phyloP scores from a whole-genome alignment of 2,888 invertebrate species.

The Eilema sororculum region DNA sequence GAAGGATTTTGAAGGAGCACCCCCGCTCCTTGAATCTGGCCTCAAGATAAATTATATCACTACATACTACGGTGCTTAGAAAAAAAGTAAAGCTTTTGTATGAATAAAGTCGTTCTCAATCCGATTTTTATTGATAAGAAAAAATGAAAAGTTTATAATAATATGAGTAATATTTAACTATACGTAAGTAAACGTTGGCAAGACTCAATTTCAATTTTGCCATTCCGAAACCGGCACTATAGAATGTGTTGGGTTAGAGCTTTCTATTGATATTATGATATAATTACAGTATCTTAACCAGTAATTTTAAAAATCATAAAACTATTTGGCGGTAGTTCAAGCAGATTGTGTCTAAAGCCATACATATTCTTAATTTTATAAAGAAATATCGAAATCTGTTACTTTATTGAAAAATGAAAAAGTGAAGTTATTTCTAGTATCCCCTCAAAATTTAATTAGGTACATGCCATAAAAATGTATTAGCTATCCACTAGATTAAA shows the following conservation, averaged over 20 bases:
- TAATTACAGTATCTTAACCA: too few relatives aligned
- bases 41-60: neutral
- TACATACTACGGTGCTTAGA: neutral
- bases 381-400: neutral
- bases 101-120: too few relatives aligned
- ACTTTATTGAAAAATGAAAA: slow-evolving; percentile 8
- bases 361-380: neutral
- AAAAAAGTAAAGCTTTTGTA: neutral
- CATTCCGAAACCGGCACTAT: too few relatives aligned
- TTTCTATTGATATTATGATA: too few relatives aligned
- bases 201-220: too few relatives aligned
- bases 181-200: too few relatives aligned
- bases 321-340: neutral
- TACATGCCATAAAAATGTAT: slow-evolving; percentile 5
- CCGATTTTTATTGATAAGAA: too few relatives aligned
- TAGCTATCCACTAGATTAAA: slow-evolving; percentile 1
- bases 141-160: too few relatives aligned
- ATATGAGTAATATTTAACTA: too few relatives aligned
- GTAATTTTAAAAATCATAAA: too few relatives aligned
- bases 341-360: neutral
- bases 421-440: slow-evolving; percentile 8
- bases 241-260: too few relatives aligned
- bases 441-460: slow-evolving; percentile 9
- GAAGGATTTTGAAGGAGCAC: too few relatives aligned
- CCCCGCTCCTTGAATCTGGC: neutral